phyloP scores from a whole-genome alignment of 2,113 vertebrate species.

The Oceanites oceanicus region DNA sequence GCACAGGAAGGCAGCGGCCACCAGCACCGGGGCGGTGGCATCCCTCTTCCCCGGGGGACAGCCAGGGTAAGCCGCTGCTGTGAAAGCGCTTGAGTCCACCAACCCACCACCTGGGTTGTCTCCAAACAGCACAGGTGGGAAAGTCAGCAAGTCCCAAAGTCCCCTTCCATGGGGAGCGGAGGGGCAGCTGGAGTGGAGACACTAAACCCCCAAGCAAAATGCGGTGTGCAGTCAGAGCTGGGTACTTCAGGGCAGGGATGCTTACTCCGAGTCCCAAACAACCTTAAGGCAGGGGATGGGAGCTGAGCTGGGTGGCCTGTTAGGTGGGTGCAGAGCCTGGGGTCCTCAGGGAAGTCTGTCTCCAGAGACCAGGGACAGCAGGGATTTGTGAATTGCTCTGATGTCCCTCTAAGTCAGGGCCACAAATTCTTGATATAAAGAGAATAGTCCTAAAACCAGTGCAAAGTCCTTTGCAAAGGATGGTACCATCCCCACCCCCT shows the following conservation, averaged over 20 bases:
- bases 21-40: accelerated
- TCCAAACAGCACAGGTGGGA: not conserved
- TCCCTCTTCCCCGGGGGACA: not conserved
- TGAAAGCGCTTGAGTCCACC: not conserved
- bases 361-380: not conserved
- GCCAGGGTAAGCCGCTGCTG: not conserved
- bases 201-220: not conserved
- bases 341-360: not conserved
- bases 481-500: not conserved
- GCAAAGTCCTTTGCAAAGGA: not conserved
- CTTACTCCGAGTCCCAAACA: not conserved
- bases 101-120: not conserved
- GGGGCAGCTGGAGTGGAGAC: not conserved
- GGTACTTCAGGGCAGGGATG: accelerated
- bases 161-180: accelerated
- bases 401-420: not conserved
- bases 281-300: not conserved
- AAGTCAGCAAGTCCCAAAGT: not conserved
- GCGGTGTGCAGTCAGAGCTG: accelerated
- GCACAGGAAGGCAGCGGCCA: not conserved
- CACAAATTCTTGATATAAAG: not conserved
- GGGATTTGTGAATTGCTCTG: not conserved
- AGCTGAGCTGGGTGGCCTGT: not conserved
- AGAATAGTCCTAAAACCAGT: not conserved
- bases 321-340: not conserved